Evolutionary conservation across 1,140 invertebrate genomes (phyloP), one percentile per base, ranked within the genome.

Genomic region (Hypsibius dujardini): DNA sequence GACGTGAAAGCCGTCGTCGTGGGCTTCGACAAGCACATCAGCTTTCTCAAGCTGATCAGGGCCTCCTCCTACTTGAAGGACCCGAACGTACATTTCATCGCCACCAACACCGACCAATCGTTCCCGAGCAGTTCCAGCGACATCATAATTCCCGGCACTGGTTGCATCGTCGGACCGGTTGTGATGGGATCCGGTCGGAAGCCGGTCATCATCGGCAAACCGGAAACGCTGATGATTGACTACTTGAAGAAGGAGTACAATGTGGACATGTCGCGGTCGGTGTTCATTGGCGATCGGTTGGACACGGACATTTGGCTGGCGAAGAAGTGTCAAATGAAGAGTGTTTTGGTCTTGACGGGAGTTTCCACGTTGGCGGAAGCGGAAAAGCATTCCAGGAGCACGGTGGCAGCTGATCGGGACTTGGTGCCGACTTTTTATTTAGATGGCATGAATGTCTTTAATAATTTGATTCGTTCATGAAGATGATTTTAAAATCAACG

Each of bases 1-100:
- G 86, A 93, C 74, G 87, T 96, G 71, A 87, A 86, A 12, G 90
- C 91, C n/a, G 94, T 98, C 1, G 82, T 96, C 28, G 89, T 95
- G 67, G 92, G 90, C 46, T 95, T 93, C 80, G 94, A 98, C 82
- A 84, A 87, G 69, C 87, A 95, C 78, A 85, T 97, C 73, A 93
- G 86, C 77, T 95, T 89, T 77, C 84, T 86, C 0, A 98, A 98
- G 82, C 85, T 98, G 74, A 81, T 90, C 74, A 93, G 91, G 81
- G 93, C 92, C 28, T 87, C 87, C 0, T 86, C 85, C 42, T 97
- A 96, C 79, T 80, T 94, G 14, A 84, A 84, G 14, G 82, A 89
- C 77, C 84, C 85, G 1, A 82, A 87, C 45, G 87, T 87, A 75
- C 75, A 90, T 70, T 98, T 96, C 77, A 82, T 98, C 73, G 92